Conservation (phyloP, 2,888 invertebrate genomes). For the Acleris sparsana region DNA sequence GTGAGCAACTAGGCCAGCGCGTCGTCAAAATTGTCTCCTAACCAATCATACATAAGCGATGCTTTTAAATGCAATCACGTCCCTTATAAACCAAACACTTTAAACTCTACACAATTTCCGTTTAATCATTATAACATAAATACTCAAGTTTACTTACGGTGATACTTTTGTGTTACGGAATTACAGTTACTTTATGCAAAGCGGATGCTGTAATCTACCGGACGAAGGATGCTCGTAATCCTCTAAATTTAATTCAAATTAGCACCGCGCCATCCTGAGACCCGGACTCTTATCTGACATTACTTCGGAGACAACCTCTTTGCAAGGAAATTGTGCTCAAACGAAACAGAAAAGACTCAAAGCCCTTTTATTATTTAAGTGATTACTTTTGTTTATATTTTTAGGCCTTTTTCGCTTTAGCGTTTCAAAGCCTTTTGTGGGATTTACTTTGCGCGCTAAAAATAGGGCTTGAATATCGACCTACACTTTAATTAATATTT, state of each 20-base stretch:
- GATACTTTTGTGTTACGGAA: constrained; percentile 27
- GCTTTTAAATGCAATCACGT: constrained; percentile 17
- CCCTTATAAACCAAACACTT: constrained; percentile 10
- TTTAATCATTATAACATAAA: constrained; percentile 26
- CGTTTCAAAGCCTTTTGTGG: background rate
- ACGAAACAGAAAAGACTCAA: constrained; percentile 35
- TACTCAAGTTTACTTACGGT: constrained; percentile 36
- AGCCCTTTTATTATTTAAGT: constrained; percentile 36
- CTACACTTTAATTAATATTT: background rate
- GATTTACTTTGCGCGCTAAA: no score
- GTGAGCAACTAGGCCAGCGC: no score
- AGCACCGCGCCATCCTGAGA: constrained; percentile 50
- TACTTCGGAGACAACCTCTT: constrained; percentile 44
- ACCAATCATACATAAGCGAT: constrained; percentile 18
- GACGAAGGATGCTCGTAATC: constrained; percentile 49
- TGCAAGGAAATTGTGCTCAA: constrained; percentile 36
- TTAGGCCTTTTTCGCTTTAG: constrained; percentile 10
- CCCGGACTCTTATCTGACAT: constrained; percentile 48
- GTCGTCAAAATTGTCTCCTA: no score
- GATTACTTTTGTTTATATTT: constrained; percentile 36
- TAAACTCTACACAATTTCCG: constrained; percentile 20
- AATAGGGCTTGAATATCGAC: background rate
- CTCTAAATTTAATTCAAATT: constrained; percentile 65
- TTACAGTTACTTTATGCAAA: constrained; percentile 38
- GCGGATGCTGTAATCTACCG: constrained; percentile 48